Evolutionary conservation across 1,140 invertebrate genomes (phyloP).

Genomic region (Centruroides vittatus): DNA sequence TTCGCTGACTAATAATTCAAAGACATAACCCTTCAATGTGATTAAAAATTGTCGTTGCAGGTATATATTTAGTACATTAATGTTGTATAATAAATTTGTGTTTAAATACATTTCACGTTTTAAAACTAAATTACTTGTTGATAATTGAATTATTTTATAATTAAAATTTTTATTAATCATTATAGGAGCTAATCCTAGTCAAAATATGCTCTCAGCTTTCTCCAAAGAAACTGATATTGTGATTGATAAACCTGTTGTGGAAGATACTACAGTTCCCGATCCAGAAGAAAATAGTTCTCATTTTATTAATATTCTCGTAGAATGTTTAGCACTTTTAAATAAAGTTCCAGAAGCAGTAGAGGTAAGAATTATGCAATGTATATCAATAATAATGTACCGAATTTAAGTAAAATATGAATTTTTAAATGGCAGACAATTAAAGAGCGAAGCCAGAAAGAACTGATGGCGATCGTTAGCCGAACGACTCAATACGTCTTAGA

Average conservation of each 20-base stretch:
- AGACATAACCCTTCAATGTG: too few species aligned
- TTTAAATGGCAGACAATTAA: constrained; percentile 46
- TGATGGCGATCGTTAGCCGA: constrained; percentile 56
- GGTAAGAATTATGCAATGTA: constrained; percentile 31
- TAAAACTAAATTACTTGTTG: too few species aligned
- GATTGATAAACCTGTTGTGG: constrained; percentile 24
- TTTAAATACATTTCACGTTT: too few species aligned
- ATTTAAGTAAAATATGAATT: not conserved
- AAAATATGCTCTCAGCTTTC: too few species aligned
- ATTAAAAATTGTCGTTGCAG: too few species aligned
- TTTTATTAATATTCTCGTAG: constrained; percentile 65
- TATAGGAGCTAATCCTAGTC: not conserved
- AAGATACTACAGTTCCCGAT: constrained; percentile 45
- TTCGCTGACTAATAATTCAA: too few species aligned
- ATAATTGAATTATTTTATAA: not conserved
- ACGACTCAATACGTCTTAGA: constrained; percentile 59
- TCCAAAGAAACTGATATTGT: not conserved
- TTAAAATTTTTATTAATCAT: not conserved
- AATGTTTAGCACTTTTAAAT: constrained; percentile 67
- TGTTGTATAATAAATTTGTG: too few species aligned
- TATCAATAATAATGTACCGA: not conserved
- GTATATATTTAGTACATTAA: too few species aligned
- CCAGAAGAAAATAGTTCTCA: constrained; percentile 45
- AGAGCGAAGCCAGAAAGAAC: constrained; percentile 60
- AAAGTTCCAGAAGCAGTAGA: constrained; percentile 71